A percentile compares a stretch with the other conserved stretches of the same genome.
Evolutionary conservation across 2,888 invertebrate species (phyloP).

Genomic region (Cremastobaeus sp.): DNA sequence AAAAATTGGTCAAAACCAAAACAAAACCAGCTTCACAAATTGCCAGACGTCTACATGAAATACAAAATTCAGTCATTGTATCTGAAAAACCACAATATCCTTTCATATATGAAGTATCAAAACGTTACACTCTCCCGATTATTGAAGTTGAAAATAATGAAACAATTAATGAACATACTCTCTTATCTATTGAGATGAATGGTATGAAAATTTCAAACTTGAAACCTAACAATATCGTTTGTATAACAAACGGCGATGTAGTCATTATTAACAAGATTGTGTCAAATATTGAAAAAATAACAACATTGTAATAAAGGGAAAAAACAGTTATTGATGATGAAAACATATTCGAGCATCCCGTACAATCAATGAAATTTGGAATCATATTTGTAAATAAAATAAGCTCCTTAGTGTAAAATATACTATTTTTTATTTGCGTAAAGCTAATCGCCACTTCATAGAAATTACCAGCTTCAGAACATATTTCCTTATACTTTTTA

Average conservation of each 20-base stretch:
- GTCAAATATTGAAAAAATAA: neutral
- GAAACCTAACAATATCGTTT: conserved; percentile 9
- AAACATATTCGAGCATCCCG: conserved; percentile 10
- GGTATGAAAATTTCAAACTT: neutral
- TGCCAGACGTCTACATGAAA: conserved; percentile 13
- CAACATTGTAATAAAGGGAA: conserved; percentile 3
- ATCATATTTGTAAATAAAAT: conserved; percentile 6
- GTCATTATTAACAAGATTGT: conserved; percentile 1
- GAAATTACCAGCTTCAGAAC: too few relatives aligned
- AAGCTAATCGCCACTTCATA: too few relatives aligned
- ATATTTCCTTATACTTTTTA: too few relatives aligned
- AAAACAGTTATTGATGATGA: neutral
- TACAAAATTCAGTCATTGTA: conserved; percentile 1
- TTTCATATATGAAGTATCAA: conserved; percentile 5
- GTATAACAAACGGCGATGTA: neutral
- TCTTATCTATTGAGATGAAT: neutral
- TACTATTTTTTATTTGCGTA: too few relatives aligned
- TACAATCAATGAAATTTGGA: neutral
- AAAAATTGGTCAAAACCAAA: conserved; percentile 32
- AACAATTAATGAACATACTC: neutral
- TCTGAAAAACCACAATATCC: conserved; percentile 6
- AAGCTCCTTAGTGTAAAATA: too few relatives aligned
- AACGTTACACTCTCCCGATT: conserved; percentile 1
- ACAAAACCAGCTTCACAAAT: conserved; percentile 33
- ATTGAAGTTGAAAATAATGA: neutral